Base-by-base conservation (phyloP, 2,888 invertebrate species). In the Hymenopus coronatus region DNA sequence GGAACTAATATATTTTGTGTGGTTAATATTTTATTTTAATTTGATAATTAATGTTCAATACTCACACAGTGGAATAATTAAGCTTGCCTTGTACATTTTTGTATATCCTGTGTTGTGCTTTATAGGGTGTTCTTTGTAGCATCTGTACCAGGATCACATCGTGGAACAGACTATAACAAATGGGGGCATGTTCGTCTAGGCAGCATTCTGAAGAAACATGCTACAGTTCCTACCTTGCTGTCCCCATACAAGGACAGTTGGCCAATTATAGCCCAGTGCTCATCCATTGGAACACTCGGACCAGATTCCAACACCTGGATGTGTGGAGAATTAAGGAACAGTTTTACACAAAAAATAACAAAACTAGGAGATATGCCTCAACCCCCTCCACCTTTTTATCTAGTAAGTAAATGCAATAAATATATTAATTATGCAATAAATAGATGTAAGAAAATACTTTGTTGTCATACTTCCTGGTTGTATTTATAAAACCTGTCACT, bases 241-340 rank as follows among this genome's bases (percentile, higher is more conserved):
- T 87, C 87, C 20, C 86, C 86, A n/a, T 92, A 92, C 1, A 94
- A 95, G 91, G 93, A 93, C 15, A 91, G 92, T 0, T 97, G 97
- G 95, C 95, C 96, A 0, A 94, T 98, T 0, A 93, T 98, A 4
- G 97, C 97, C 0, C 99, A 99, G 93, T 97, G 98, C 89, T 98
- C 98, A 54, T 98, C 98, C 91, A 96, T 99, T 83, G 99, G 99
- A 33, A 97, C 96, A 90, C 95, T 97, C 88, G 98, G 98, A 2
- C 94, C 96, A 20, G 83, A 85, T 25, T 82, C 90, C 70, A 84
- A 94, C 14, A 93, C 94, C 83, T 99, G 98, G 98, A 93, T 99
- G 90, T 94, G 95, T 7, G 95, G 96, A 0, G 97, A 97, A 90
- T 96, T 98, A 90, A 93, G 97, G 0, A 94, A 95, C 30, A 95